Percentiles rank a stretch among this genome's conserved stretches.
Evolutionary conservation across 2,113 vertebrate species (phyloP).

Genomic region (Sceloporus undulatus): DNA sequence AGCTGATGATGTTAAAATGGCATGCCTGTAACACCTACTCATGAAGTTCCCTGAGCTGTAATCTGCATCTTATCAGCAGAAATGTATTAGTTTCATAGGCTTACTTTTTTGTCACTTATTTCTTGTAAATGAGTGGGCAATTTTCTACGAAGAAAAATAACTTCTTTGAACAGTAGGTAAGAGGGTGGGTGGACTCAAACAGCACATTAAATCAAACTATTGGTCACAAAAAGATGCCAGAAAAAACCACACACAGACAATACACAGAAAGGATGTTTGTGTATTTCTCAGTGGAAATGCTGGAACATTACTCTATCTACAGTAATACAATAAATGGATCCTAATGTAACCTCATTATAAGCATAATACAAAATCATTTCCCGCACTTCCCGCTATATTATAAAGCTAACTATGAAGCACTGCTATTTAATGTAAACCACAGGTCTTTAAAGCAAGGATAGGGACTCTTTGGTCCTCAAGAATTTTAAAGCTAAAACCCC

Average conservation of each 20-base stretch:
- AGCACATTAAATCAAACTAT: neutral
- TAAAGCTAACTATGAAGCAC: neutral
- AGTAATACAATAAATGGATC: neutral
- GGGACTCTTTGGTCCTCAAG: no score
- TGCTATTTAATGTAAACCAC: neutral
- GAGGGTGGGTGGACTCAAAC: neutral
- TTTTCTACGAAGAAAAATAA: neutral
- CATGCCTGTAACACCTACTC: neutral
- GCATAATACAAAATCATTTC: neutral
- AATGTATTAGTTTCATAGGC: neutral
- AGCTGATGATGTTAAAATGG: no score
- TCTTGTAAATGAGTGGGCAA: neutral
- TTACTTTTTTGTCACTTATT: neutral
- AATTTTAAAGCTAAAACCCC: no score
- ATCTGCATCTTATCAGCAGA: neutral
- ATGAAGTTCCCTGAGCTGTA: neutral
- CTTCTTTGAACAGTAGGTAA: no score
- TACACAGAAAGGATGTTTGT: neutral
- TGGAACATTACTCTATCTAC: neutral
- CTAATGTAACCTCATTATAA: neutral
- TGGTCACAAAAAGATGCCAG: neutral
- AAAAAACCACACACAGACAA: neutral
- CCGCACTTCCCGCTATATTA: neutral
- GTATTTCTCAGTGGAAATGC: neutral
- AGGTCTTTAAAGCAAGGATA: neutral